Conservation (phyloP, 1,140 invertebrate genomes). For the Papilio polyxenes region DNA sequence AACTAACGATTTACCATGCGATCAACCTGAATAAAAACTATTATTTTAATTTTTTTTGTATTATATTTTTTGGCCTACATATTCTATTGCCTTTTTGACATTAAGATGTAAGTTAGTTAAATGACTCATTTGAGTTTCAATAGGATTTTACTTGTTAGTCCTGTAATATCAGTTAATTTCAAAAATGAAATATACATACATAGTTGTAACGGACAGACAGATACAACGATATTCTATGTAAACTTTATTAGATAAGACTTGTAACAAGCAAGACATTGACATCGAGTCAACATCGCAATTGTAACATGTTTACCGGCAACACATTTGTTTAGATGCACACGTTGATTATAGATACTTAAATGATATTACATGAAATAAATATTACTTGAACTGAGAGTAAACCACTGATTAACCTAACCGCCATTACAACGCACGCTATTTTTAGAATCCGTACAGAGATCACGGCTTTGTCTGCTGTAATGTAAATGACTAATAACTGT, state of each 20-base stretch:
- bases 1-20: no score
- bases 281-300: conserved; percentile 1
- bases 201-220: background rate
- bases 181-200: background rate
- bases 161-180: background rate
- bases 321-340: conserved; percentile 22
- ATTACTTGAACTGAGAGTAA: conserved; percentile 62
- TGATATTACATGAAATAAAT: background rate
- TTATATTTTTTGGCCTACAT: no score
- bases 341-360: background rate
- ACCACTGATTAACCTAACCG: conserved; percentile 76
- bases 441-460: conserved; percentile 76
- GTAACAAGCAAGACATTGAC: conserved; percentile 6
- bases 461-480: conserved; percentile 75
- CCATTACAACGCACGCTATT: conserved; percentile 72
- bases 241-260: conserved; percentile 3
- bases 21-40: no score
- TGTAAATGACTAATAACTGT: conserved; percentile 69
- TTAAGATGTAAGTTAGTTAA: no score
- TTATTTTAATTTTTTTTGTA: no score
- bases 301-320: conserved; percentile 24
- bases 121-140: no score
- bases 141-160: background rate
- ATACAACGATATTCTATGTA: background rate
- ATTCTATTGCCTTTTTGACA: no score